Evolutionary conservation across 1,140 invertebrate genomes (phyloP).

Genomic region (Drosophila albomicans): DNA sequence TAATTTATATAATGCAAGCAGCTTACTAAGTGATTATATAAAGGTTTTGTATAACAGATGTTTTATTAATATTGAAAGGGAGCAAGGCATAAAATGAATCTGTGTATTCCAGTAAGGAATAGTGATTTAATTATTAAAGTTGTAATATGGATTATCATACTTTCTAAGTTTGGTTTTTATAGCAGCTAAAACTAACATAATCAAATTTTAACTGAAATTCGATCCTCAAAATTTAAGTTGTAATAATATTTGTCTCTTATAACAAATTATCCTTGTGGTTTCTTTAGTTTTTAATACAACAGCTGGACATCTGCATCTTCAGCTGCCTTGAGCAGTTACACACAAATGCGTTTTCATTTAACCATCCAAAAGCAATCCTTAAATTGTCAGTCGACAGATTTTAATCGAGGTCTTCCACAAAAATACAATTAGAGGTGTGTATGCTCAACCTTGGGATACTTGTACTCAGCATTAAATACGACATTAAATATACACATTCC

Average conservation of each 20-base stretch:
- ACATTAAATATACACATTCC: no score
- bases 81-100: not conserved
- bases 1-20: conserved; percentile 23
- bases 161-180: no score
- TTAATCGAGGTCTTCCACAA: conserved; percentile 58
- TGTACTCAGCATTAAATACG: no score
- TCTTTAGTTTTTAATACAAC: not conserved
- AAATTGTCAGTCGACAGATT: conserved; percentile 64
- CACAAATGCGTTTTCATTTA: conserved; percentile 18
- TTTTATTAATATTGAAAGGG: not conserved
- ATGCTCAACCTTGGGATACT: no score
- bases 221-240: no score
- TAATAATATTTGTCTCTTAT: not conserved
- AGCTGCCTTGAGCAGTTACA: conserved; percentile 25
- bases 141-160: no score
- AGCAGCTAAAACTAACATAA: no score
- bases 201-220: no score
- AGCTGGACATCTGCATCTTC: conserved; percentile 12
- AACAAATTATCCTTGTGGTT: not conserved
- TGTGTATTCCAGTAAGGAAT: no score
- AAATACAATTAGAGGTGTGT: not conserved
- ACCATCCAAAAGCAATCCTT: conserved; percentile 59
- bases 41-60: not conserved
- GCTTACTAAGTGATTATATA: conserved; percentile 4
- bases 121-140: no score